Percentiles rank a stretch among this genome's conserved stretches.
These are phyloP conservation scores for Semotilus atromaculatus DNA, from an alignment of 2,797 vertebrate genomes.

Conservation along the genomic window DNA sequence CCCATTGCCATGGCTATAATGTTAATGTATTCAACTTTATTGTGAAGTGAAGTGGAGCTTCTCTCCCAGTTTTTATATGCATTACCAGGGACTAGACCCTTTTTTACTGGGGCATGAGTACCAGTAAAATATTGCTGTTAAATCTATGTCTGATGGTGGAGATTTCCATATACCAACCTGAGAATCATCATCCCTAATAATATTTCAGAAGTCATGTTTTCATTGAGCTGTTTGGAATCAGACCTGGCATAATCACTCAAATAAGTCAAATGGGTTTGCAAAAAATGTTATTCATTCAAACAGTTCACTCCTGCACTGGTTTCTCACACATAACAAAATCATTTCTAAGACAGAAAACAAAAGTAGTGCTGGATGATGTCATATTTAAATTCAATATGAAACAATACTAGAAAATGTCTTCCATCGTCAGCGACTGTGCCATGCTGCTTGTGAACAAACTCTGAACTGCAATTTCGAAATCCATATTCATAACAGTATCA, in stretches of 20 bases:
- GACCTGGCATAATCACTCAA: background rate
- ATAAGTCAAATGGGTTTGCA: background rate
- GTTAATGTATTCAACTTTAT: background rate
- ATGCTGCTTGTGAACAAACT: background rate
- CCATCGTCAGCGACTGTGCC: no score
- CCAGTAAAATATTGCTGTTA: background rate
- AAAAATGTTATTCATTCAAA: background rate
- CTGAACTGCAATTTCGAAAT: background rate
- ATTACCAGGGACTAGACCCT: background rate
- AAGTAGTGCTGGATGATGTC: background rate
- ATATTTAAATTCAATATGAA: background rate
- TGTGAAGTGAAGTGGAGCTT: background rate
- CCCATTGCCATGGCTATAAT: background rate
- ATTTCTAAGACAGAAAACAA: background rate
- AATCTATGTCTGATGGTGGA: background rate
- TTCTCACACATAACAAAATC: background rate
- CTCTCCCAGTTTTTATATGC: background rate
- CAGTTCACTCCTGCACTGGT: background rate
- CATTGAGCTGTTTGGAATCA: background rate
- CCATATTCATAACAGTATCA: background rate
- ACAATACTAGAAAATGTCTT: background rate
- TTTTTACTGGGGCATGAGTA: background rate
- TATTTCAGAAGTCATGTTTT: background rate
- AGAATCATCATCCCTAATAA: background rate
- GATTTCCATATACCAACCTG: background rate